Base-by-base conservation (phyloP, 2,113 vertebrate genomes). In the Axis porcinus region DNA sequence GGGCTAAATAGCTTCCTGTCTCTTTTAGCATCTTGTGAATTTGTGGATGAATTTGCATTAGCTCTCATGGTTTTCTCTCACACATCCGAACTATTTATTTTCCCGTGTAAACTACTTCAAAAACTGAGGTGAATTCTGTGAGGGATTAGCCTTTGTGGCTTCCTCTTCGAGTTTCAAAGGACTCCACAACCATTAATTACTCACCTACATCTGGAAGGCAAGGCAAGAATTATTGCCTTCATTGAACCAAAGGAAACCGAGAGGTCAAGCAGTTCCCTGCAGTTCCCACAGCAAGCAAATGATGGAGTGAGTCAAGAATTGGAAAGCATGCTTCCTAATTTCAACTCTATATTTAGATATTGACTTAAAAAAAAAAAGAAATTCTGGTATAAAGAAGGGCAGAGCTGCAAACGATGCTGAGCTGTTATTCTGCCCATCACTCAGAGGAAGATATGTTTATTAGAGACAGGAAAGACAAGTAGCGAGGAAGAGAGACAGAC, bases 241-340 rank as follows among this genome's bases (percentile, higher is more conserved):
- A 47, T n/a, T 91, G 88, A 94, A 62, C n/a, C 76, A 96, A 91
- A 93, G 88, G 76, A 95, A 98, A 91, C 55, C 0, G 0, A 96
- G 88, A 93, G 93, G 91, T 97, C 78, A 89, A 89, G 87, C 43
- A 78, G 40, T 90, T 96, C 70, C 83, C 54, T 82, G 23, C 0
- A 1, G 54, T 86, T n/a, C n/a, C 33, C 55, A 95, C 47, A 97
- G 78, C 17, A 95, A 93, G 67, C 78, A 91, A 97, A 90, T 89
- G 67, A 95, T 74, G 25, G 78, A 89, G 62, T 67, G 76, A 94
- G 36, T 97, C 90, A 97, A 97, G 25, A 91, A 95, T 27, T 94
- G 33, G 45, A 86, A 95, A 87, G 4, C 25, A 33, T 60, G 76
- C 25, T 86, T 97, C 13, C 52, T 97, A 57, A 90, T 94, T 98